phyloP scores from a whole-genome alignment of 2,797 vertebrate genomes.

The Adelosebastes latens region DNA sequence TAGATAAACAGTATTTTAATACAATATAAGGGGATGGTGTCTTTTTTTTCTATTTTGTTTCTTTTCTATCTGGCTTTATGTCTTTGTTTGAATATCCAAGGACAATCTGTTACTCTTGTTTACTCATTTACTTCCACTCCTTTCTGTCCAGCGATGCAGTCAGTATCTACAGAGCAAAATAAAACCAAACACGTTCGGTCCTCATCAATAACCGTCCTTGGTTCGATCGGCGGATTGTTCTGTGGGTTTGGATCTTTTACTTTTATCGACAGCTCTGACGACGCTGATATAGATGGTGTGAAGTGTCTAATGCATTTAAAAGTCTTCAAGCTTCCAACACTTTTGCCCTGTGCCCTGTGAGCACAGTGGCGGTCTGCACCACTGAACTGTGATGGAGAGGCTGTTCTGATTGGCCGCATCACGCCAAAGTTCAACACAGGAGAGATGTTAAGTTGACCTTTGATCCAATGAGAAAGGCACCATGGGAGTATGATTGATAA shows the following conservation, averaged over 20 bases:
- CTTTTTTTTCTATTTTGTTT: neutral
- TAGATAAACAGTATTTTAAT: conserved; percentile 16
- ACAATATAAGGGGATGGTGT: no score
- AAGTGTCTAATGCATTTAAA: conserved; percentile 11
- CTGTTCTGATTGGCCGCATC: neutral
- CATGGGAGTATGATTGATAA: neutral
- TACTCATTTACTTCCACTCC: neutral
- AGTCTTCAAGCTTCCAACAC: neutral
- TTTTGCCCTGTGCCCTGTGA: conserved; percentile 20
- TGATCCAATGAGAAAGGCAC: neutral
- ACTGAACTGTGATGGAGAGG: neutral
- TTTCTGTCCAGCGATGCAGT: neutral
- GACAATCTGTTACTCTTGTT: neutral
- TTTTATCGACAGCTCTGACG: conserved; percentile 12
- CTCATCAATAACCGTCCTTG: neutral
- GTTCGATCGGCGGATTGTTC: neutral
- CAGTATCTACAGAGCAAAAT: neutral
- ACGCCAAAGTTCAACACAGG: neutral
- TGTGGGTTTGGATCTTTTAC: neutral
- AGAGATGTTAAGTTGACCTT: conserved; percentile 16
- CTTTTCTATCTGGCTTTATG: neutral
- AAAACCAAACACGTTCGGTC: neutral
- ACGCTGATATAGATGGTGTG: neutral
- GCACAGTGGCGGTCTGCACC: neutral
- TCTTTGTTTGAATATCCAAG: neutral